Percentiles rank a stretch among this genome's conserved stretches.
phyloP scores from a whole-genome alignment of 37 sponge, comb jelly and placozoan species.

The Haliclona indistincta region DNA sequence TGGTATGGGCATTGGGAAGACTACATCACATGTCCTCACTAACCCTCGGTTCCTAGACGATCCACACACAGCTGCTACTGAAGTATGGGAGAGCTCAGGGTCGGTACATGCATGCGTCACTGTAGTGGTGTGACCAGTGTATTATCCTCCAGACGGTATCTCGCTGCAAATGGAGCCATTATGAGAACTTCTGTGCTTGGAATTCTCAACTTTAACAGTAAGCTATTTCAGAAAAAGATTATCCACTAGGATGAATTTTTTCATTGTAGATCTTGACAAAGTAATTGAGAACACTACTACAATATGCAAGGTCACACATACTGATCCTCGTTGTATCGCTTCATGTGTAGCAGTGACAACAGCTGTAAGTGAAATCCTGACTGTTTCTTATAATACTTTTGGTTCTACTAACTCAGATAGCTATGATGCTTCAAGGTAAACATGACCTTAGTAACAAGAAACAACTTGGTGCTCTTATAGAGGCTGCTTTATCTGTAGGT shows the following conservation, averaged over 20 bases:
- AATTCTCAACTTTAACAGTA: constrained; percentile 74
- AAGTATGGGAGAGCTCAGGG: constrained; percentile 86
- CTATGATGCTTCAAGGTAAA: constrained; percentile 75
- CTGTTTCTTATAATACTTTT: not conserved
- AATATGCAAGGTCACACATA: constrained; percentile 74
- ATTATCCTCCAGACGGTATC: constrained; percentile 45
- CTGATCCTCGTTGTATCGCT: constrained; percentile 90
- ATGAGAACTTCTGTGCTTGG: constrained; percentile 90
- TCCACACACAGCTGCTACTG: constrained; percentile 68
- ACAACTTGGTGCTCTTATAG: constrained; percentile 36
- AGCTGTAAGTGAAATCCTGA: constrained; percentile 55
- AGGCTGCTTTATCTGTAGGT: constrained; percentile 37
- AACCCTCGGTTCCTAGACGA: constrained; percentile 54
- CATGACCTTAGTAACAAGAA: constrained; percentile 44
- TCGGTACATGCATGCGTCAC: constrained; percentile 6
- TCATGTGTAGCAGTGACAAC: constrained; percentile 88
- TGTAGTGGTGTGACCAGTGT: too few species aligned
- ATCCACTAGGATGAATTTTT: not conserved
- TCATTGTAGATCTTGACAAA: constrained; percentile 56
- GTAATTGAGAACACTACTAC: constrained; percentile 68
- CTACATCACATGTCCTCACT: constrained; percentile 34
- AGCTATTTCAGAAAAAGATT: not conserved
- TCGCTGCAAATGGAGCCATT: constrained; percentile 93
- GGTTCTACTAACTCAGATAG: constrained; percentile 40
- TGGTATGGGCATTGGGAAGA: constrained; percentile 89